Percentiles rank a stretch among this genome's conserved stretches.
Evolutionary conservation across 2,888 invertebrate genomes (phyloP).

Genomic region (Acleris literana): DNA sequence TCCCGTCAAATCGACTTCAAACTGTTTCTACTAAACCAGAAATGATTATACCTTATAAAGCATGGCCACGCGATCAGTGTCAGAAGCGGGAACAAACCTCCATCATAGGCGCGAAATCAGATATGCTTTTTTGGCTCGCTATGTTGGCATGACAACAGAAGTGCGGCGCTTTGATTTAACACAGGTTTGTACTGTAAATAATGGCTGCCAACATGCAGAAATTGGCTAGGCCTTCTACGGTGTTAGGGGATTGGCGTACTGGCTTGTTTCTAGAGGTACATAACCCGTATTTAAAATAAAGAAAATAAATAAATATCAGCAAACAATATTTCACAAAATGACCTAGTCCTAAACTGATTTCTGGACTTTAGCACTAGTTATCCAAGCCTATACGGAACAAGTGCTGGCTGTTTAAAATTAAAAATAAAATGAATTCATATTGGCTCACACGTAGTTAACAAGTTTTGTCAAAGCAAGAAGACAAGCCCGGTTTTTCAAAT

Average conservation of each 20-base stretch:
- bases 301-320: too few relatives aligned
- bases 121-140: slow-evolving; percentile 67
- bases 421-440: too few relatives aligned
- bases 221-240: slow-evolving; percentile 54
- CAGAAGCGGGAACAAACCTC: slow-evolving; percentile 46
- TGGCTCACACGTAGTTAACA: too few relatives aligned
- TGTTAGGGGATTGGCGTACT: slow-evolving; percentile 21
- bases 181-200: slow-evolving; percentile 57
- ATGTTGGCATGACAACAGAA: slow-evolving; percentile 61
- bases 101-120: slow-evolving; percentile 67
- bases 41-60: slow-evolving; percentile 35
- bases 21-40: slow-evolving; percentile 28
- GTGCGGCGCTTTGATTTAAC: slow-evolving; percentile 74
- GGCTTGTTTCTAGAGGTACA: background rate
- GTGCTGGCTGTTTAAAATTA: too few relatives aligned
- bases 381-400: too few relatives aligned
- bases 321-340: too few relatives aligned
- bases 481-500: too few relatives aligned
- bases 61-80: slow-evolving; percentile 33
- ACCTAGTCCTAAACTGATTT: too few relatives aligned
- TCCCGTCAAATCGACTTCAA: slow-evolving; percentile 18
- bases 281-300: too few relatives aligned
- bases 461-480: too few relatives aligned
- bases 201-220: slow-evolving; percentile 51
- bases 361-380: too few relatives aligned